Conservation (phyloP, 2,797 vertebrate genomes). For the Halcyon leucocephala region DNA sequence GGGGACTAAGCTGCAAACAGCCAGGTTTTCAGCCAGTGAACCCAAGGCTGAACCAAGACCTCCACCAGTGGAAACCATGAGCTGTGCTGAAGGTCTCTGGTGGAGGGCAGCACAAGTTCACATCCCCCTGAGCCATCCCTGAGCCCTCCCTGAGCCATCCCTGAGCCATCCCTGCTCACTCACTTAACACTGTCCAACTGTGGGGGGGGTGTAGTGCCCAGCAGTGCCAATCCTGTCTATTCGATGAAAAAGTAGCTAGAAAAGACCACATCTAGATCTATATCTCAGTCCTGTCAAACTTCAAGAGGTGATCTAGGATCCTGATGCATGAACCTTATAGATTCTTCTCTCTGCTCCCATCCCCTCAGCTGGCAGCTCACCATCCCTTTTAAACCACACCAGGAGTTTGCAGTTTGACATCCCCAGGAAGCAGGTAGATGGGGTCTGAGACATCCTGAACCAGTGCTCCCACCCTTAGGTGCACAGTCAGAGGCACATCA, state of each 20-base stretch:
- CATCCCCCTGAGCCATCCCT: neutral
- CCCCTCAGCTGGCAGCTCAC: neutral
- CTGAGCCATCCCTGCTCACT: neutral
- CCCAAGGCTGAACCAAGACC: too few species aligned
- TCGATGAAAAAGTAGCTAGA: neutral
- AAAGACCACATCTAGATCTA: neutral
- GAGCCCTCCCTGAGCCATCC: too few species aligned
- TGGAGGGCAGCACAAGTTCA: neutral
- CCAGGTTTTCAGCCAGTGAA: neutral
- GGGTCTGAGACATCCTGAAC: neutral
- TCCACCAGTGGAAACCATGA: neutral
- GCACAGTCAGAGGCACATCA: neutral
- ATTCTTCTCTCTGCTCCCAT: neutral
- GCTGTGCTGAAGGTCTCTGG: neutral
- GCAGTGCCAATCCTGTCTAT: neutral
- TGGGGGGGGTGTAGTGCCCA: neutral
- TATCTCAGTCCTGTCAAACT: neutral
- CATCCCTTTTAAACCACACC: neutral
- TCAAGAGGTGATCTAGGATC: neutral
- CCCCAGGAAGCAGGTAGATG: neutral
- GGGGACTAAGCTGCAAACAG: neutral
- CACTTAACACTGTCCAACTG: rapidly evolving
- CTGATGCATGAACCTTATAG: neutral
- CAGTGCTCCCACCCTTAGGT: neutral
- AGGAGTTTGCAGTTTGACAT: neutral